These are phyloP conservation scores for Dynastes grantii DNA, from an alignment of 2,888 invertebrate species.

Conservation along the genomic window DNA sequence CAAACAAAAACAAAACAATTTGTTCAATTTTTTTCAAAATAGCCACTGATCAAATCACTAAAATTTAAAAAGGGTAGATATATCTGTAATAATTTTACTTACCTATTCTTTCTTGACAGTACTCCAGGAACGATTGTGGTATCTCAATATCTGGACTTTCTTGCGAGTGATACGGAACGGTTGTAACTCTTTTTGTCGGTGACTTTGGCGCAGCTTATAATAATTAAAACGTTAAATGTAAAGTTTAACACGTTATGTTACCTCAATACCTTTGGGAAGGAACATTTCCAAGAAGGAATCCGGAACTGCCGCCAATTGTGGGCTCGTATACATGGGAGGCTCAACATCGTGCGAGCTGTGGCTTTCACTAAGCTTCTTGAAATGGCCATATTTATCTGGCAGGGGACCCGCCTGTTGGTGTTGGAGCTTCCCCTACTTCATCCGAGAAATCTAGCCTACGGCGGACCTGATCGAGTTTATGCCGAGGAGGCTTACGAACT, in stretches of 20 bases:
- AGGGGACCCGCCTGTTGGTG: background rate
- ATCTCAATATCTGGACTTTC: background rate
- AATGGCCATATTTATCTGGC: constrained; percentile 24
- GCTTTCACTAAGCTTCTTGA: constrained; percentile 30
- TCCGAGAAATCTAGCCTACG: constrained; percentile 30
- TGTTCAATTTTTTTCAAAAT: no score
- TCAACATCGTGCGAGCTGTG: constrained; percentile 27
- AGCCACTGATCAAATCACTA: background rate
- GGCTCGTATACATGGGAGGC: constrained; percentile 21
- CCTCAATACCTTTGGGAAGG: constrained; percentile 3
- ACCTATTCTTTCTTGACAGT: constrained; percentile 30
- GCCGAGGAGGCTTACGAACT: background rate
- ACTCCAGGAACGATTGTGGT: constrained; percentile 31
- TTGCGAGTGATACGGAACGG: background rate
- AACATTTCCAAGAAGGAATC: constrained; percentile 31
- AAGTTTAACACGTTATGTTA: background rate
- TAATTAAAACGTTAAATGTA: background rate
- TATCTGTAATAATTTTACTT: background rate
- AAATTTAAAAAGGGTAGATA: background rate
- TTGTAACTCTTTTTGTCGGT: background rate
- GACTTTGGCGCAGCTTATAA: background rate
- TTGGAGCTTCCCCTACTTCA: background rate
- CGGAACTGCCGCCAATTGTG: constrained; percentile 27
- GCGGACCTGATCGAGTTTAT: constrained; percentile 15
- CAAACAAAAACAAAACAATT: no score